Evolutionary conservation across 2,113 vertebrate species (phyloP).

Genomic region (Prunella himalayana): DNA sequence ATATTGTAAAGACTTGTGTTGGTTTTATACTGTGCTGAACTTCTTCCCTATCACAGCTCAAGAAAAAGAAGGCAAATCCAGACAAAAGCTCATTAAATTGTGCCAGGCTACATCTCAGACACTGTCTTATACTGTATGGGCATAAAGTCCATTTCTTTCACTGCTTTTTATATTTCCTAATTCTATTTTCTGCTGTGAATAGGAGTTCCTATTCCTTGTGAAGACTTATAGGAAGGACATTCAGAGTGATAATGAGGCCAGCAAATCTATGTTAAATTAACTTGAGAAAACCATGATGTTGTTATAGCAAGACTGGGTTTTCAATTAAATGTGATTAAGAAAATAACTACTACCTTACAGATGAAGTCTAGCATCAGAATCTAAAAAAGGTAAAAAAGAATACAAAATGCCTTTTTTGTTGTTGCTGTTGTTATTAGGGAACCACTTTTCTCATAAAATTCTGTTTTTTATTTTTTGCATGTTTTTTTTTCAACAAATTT

Average conservation of each 20-base stretch:
- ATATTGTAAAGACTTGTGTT: background rate
- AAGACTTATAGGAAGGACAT: background rate
- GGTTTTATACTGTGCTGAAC: background rate
- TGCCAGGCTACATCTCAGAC: background rate
- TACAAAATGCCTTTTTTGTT: background rate
- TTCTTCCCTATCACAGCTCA: background rate
- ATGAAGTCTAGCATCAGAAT: background rate
- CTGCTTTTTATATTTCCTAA: background rate
- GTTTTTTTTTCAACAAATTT: background rate
- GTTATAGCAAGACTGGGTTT: background rate
- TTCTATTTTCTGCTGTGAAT: background rate
- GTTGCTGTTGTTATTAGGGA: background rate
- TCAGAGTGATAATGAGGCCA: background rate
- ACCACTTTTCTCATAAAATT: background rate
- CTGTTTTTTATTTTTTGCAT: background rate
- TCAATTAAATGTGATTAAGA: background rate
- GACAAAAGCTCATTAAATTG: background rate
- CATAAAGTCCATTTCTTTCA: background rate
- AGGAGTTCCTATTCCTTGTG: background rate
- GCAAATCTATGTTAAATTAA: background rate
- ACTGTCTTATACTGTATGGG: background rate
- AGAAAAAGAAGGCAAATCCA: background rate
- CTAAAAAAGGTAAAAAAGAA: background rate
- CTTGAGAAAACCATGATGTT: background rate
- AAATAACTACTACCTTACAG: background rate